phyloP scores from a whole-genome alignment of 23 tunicate species.

The Oikopleura vanhoeffeni region DNA sequence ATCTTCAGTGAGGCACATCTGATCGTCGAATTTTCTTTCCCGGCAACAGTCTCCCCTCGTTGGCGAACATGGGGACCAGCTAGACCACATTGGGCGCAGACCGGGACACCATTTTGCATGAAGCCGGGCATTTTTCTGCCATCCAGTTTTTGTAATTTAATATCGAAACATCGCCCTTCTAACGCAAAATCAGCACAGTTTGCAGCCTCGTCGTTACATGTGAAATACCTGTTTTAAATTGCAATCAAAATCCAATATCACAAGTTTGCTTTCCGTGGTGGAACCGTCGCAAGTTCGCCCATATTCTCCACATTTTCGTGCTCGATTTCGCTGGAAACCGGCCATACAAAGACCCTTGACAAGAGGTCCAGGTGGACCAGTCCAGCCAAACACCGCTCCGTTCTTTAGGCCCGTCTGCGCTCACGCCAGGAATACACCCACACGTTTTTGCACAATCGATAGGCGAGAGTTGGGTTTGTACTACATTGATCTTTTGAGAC shows the following conservation, averaged over 20 bases:
- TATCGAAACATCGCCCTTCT: slow-evolving; percentile 7
- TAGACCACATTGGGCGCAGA: background rate
- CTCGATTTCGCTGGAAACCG: background rate
- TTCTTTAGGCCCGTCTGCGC: background rate
- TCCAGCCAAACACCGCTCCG: background rate
- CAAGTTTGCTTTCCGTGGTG: background rate
- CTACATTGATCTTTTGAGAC: too few species aligned
- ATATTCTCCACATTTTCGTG: background rate
- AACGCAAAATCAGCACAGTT: background rate
- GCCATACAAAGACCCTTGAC: background rate
- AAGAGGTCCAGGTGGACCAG: background rate
- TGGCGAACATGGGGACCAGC: background rate
- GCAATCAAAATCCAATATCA: too few species aligned
- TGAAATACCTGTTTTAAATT: background rate
- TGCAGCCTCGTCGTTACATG: background rate
- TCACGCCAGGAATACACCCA: background rate
- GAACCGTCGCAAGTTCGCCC: slow-evolving; percentile 1
- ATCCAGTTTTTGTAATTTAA: background rate
- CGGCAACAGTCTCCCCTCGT: background rate
- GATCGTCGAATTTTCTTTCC: background rate
- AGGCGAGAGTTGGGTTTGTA: too few species aligned
- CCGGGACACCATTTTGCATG: background rate
- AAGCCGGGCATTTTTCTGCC: background rate
- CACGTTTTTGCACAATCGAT: too few species aligned
- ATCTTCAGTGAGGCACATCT: background rate